Base-by-base conservation (phyloP, 1,140 invertebrate species). In the Drosophila subobscura region DNA sequence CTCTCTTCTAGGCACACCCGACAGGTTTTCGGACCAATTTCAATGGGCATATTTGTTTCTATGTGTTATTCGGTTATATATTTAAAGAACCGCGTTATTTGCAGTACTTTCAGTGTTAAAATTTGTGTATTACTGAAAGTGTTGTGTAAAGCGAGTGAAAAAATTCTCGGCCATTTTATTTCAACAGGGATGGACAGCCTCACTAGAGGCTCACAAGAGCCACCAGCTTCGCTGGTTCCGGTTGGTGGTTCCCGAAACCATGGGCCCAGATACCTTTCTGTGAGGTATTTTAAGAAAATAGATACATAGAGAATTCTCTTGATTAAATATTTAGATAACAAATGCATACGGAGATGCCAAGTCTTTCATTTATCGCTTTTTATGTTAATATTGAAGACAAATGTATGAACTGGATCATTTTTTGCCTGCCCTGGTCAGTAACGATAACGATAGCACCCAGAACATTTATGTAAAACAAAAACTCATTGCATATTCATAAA, bases 131-230 rank as follows among this genome's bases (percentile, higher is more conserved):
- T 53, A 52, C 58, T 46, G 33, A 58, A 74, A 74, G 81, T 85
- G 81, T 88, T 86, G 81, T 86, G 81, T 86, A 88, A 86, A 88
- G 77, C 73, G 81, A 67, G 65, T 64, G 81, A 79, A 68, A 58
- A 77, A 77, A 68, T 44, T 29, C 33, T 44, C 42, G 73, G 83
- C 83, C 77, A 88, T 78, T 81, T 83, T 86, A 45, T 44, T 46
- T 54, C 27, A 57, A 53, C 65, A 79, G 72, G 73, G 71, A 2
- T 74, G 53, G 12, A 66, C n/a, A n/a, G 4, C 12, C 8, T 1
- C 37, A 25, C 25, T 12, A 10, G 23, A 45, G 23, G 51, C 44
- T 72, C 16, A 20, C 16, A 1, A 1, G 16, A 20, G 16, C 0
- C 16, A 20, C 16, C 1, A 20, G 16, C 16, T n/a, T 55, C 5